Conservation (phyloP, 2,797 vertebrate species). For the Ptychadena robeensis region DNA sequence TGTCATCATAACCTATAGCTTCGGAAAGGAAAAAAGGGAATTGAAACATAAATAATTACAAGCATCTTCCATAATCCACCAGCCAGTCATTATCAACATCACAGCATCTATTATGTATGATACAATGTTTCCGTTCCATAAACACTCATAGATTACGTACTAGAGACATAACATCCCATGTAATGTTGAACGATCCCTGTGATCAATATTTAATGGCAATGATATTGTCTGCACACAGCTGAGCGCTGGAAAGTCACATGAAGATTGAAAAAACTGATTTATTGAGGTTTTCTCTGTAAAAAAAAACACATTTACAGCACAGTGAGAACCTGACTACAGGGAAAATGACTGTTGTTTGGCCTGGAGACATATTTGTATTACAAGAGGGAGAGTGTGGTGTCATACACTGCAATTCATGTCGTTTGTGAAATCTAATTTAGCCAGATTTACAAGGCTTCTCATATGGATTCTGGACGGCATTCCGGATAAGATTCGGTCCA, state of each 20-base stretch:
- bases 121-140: slow-evolving; percentile 3
- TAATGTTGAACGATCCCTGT: slow-evolving; percentile 35
- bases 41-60: not conserved
- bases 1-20: not conserved
- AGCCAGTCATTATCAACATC: slow-evolving; percentile 23
- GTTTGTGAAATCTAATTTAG: too few relatives aligned
- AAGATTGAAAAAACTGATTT: slow-evolving; percentile 43
- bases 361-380: not conserved
- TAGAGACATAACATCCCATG: slow-evolving; percentile 10
- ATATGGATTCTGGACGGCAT: too few relatives aligned
- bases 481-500: too few relatives aligned
- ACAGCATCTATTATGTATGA: slow-evolving; percentile 34
- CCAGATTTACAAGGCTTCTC: too few relatives aligned
- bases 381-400: not conserved
- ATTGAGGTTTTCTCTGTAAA: slow-evolving; percentile 2
- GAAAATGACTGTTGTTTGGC: not conserved
- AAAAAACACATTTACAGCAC: not conserved
- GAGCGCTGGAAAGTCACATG: slow-evolving; percentile 22
- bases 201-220: slow-evolving; percentile 53
- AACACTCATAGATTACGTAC: slow-evolving; percentile 1
- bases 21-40: not conserved
- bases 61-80: not conserved
- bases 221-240: slow-evolving; percentile 32
- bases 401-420: not conserved
- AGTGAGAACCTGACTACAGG: not conserved